phyloP scores from a whole-genome alignment of 2,113 vertebrate species.

The Nanorana parkeri region DNA sequence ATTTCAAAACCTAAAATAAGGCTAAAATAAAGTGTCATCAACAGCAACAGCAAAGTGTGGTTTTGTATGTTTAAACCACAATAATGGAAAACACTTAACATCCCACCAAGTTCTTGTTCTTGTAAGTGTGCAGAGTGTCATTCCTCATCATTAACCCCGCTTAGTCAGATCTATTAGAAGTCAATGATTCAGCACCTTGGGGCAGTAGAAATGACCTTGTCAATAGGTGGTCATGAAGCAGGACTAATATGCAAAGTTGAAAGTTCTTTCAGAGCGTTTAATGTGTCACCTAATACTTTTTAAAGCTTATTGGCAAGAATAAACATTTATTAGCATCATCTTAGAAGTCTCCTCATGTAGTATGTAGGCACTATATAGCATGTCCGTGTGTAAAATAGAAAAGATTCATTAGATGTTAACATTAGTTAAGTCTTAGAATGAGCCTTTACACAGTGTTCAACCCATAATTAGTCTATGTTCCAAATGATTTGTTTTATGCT shows the following conservation, averaged over 20 bases:
- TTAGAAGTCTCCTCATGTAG: constrained; percentile 57
- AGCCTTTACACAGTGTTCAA: too few relatives aligned
- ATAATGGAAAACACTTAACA: constrained; percentile 1
- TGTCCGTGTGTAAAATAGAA: too few relatives aligned
- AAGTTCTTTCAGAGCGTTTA: constrained; percentile 34
- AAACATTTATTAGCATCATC: constrained; percentile 47
- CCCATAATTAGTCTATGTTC: too few relatives aligned
- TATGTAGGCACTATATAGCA: too few relatives aligned
- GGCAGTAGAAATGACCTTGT: constrained; percentile 44
- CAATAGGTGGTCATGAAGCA: constrained; percentile 48
- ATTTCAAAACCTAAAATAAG: too few relatives aligned
- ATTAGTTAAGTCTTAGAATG: too few relatives aligned
- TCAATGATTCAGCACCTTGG: constrained; percentile 39
- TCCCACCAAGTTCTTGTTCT: constrained; percentile 34
- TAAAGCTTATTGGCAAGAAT: constrained; percentile 12
- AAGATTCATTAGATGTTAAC: too few relatives aligned
- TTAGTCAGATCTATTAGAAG: constrained; percentile 47
- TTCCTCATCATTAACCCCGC: constrained; percentile 42
- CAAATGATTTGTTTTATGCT: too few relatives aligned
- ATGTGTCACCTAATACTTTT: constrained; percentile 36
- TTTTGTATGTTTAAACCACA: constrained; percentile 2
- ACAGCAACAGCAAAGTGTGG: too few relatives aligned
- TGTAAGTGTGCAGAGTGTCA: constrained; percentile 33
- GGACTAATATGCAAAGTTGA: constrained; percentile 23
- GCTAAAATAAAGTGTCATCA: too few relatives aligned